A percentile compares a stretch with the other conserved stretches of the same genome.
Evolutionary conservation across 2,888 invertebrate species (phyloP).

Genomic region (Diarsia dahlii): DNA sequence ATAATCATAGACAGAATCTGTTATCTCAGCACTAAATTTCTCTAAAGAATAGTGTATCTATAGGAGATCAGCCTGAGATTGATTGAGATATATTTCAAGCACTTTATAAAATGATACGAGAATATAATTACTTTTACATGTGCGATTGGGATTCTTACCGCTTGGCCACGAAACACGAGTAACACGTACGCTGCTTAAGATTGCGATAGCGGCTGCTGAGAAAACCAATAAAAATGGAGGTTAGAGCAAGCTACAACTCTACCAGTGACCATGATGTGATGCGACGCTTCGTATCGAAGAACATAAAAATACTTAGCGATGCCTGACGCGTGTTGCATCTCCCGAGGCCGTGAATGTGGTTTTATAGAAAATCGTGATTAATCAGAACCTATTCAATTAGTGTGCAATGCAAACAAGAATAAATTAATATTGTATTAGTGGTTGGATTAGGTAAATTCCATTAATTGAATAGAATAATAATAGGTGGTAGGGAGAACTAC

Average conservation of each 20-base stretch:
- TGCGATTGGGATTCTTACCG: not conserved
- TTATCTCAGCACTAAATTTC: not conserved
- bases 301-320: too few species aligned
- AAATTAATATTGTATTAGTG: not conserved
- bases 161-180: not conserved
- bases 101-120: not conserved
- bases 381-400: constrained; percentile 13
- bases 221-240: too few species aligned
- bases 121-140: not conserved
- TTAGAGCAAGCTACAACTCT: too few species aligned
- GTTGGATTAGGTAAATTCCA: not conserved
- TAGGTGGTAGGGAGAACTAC: not conserved
- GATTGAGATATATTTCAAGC: constrained; percentile 10
- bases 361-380: not conserved
- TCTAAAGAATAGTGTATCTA: not conserved
- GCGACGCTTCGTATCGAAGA: too few species aligned
- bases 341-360: not conserved
- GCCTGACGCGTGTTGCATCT: not conserved
- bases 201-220: too few species aligned
- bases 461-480: not conserved
- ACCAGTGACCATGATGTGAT: too few species aligned
- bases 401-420: not conserved
- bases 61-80: not conserved
- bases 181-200: too few species aligned
- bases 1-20: not conserved